A percentile compares a stretch with the other conserved stretches of the same genome.
Evolutionary conservation across 2,797 vertebrate genomes (phyloP).

Genomic region (Decapterus maruadsi): DNA sequence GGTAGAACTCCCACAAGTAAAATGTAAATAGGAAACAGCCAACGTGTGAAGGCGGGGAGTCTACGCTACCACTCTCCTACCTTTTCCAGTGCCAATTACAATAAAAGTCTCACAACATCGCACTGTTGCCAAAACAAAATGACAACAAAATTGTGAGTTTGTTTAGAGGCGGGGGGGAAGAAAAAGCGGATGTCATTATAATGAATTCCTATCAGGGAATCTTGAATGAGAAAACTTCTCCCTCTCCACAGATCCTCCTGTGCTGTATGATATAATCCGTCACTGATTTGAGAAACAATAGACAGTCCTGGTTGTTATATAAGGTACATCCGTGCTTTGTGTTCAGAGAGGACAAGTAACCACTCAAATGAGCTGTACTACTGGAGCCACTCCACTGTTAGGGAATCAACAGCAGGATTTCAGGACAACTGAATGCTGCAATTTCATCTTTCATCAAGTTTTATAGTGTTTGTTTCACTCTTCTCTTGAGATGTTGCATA

Average conservation of each 20-base stretch:
- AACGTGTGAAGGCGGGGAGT: not conserved
- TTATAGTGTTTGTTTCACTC: conserved; percentile 57
- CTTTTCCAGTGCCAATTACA: conserved; percentile 2
- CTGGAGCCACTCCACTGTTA: conserved; percentile 63
- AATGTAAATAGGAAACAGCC: conserved; percentile 34
- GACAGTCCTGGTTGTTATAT: conserved; percentile 74
- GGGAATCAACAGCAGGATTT: conserved; percentile 68
- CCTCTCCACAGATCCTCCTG: conserved; percentile 41
- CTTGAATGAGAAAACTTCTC: conserved; percentile 50
- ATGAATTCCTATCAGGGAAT: conserved; percentile 32
- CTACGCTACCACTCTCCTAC: not conserved
- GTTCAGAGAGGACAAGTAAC: conserved; percentile 70
- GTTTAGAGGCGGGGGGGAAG: not conserved
- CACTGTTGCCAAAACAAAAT: conserved; percentile 25
- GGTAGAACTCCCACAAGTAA: conserved; percentile 28
- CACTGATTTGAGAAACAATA: conserved; percentile 75
- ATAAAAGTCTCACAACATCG: conserved; percentile 19
- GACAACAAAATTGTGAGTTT: conserved; percentile 10
- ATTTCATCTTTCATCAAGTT: conserved; percentile 76
- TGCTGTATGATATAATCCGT: conserved; percentile 71
- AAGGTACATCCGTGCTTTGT: conserved; percentile 81
- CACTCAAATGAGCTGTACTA: conserved; percentile 64
- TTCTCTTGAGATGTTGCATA: conserved; percentile 70
- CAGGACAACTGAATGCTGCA: conserved; percentile 59
- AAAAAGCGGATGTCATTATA: conserved; percentile 44